A percentile compares a stretch with the other conserved stretches of the same genome.
These are phyloP conservation scores for Isurus oxyrinchus DNA, from an alignment of 2,113 vertebrate genomes.

Conservation along the genomic window DNA sequence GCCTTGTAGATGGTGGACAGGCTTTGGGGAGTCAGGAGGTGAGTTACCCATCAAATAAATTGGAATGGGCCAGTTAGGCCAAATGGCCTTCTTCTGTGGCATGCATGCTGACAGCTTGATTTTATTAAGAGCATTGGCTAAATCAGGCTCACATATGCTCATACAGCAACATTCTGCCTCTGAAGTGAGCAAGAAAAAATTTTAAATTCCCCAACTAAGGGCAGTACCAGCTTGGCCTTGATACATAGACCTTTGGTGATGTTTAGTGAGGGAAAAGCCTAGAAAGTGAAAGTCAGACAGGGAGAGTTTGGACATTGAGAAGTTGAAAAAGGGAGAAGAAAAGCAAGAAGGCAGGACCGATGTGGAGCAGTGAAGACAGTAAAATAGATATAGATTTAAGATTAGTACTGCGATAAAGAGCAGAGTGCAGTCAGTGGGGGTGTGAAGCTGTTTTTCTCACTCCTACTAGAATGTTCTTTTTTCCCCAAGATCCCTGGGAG, in stretches of 20 bases:
- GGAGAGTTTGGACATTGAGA: not conserved
- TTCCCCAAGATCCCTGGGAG: not conserved
- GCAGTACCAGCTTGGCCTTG: not conserved
- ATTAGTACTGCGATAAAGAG: not conserved
- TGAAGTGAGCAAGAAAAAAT: no score
- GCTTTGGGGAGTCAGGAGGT: no score
- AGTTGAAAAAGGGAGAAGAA: not conserved
- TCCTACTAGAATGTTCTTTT: not conserved
- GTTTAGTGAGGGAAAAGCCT: not conserved
- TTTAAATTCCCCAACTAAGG: no score
- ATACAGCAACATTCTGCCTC: no score
- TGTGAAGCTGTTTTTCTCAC: not conserved
- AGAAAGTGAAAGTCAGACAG: not conserved
- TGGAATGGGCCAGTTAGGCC: no score
- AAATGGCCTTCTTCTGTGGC: no score
- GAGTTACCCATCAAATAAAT: no score
- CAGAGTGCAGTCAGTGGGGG: not conserved
- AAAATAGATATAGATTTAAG: not conserved
- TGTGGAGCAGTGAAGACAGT: not conserved
- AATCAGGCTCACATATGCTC: no score
- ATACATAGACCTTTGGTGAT: not conserved
- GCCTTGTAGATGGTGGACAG: no score
- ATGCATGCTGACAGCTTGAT: no score
- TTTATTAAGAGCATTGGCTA: no score
- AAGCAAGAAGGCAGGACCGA: not conserved